A percentile compares a stretch with the other conserved stretches of the same genome.
Evolutionary conservation across 1,140 invertebrate genomes (phyloP).

Genomic region (Oreohelix idahoensis): DNA sequence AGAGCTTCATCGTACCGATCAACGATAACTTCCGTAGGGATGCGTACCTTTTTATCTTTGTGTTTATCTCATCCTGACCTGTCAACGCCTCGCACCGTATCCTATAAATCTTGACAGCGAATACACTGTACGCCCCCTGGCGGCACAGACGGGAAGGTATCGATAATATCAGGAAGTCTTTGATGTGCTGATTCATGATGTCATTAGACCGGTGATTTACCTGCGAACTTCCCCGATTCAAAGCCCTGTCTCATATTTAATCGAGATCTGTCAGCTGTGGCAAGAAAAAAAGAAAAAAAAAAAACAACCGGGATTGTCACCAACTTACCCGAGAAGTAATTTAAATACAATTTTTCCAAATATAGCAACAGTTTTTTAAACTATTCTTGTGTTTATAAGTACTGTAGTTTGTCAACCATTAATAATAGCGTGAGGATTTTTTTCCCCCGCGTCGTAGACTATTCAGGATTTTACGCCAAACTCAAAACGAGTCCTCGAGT

Average conservation of each 20-base stretch:
- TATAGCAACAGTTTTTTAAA: background rate
- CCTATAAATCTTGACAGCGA: conserved; percentile 27
- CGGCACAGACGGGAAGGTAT: background rate
- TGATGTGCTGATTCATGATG: conserved; percentile 35
- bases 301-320: conserved; percentile 1
- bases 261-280: background rate
- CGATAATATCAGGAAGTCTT: conserved; percentile 29
- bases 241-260: conserved; percentile 5
- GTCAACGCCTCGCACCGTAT: background rate
- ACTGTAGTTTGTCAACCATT: background rate
- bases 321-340: background rate
- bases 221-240: background rate
- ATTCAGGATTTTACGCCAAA: no score
- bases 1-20: background rate
- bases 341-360: background rate
- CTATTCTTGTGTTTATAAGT: background rate
- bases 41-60: conserved; percentile 17
- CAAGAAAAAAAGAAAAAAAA: background rate
- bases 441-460: no score
- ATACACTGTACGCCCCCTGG: conserved; percentile 5
- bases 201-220: background rate
- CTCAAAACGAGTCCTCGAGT: no score
- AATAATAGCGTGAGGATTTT: no score
- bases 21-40: background rate
- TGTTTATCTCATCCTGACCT: conserved; percentile 20